A percentile compares a stretch with the other conserved stretches of the same genome.
Evolutionary conservation across 2,797 vertebrate genomes (phyloP).

Genomic region (Rhynchotus rufescens): DNA sequence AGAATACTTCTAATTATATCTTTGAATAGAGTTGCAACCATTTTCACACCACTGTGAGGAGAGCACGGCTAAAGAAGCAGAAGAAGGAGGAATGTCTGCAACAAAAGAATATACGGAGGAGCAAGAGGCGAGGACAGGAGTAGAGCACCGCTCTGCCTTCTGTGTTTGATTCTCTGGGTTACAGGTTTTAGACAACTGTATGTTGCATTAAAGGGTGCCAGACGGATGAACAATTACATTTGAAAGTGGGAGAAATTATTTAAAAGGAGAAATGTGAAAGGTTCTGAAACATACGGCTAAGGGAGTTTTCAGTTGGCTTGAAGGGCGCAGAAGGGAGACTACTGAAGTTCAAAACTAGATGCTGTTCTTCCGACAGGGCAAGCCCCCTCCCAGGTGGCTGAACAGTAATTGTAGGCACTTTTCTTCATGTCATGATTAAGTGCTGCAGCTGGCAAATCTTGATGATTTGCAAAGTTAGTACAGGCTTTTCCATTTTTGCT

Average conservation of each 20-base stretch:
- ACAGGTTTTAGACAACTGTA: background rate
- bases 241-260: background rate
- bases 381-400: background rate
- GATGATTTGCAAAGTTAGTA: background rate
- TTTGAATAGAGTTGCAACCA: background rate
- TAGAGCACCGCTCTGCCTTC: background rate
- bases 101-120: background rate
- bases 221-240: rapidly evolving
- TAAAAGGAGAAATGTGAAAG: background rate
- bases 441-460: background rate
- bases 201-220: background rate
- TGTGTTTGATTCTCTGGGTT: background rate
- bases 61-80: background rate
- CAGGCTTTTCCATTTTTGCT: background rate
- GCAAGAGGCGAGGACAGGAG: background rate
- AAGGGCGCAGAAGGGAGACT: background rate
- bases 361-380: background rate
- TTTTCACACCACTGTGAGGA: background rate
- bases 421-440: background rate
- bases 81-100: background rate
- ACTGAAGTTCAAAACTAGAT: background rate
- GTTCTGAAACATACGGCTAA: background rate
- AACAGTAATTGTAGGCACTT: background rate
- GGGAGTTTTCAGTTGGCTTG: background rate
- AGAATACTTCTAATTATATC: background rate